Base-by-base conservation (phyloP, 1,140 invertebrate species). In the Coenobita brevimanus region DNA sequence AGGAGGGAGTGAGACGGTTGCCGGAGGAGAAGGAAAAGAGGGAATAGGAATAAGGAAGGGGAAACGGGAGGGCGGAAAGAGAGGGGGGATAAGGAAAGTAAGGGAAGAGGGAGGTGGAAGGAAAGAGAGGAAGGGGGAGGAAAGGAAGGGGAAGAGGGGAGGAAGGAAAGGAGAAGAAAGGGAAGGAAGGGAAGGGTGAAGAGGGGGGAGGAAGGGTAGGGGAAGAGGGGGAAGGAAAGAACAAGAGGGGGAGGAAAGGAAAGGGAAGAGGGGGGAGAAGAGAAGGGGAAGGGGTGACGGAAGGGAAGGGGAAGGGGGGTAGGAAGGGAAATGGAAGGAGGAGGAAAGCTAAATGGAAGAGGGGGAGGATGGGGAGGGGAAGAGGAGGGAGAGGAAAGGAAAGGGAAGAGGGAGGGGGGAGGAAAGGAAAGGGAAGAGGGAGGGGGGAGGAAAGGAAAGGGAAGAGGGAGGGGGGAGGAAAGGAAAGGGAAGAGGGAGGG, bases 301-400 rank as follows among this genome's bases (percentile, higher is more conserved):
- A 62, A 27, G 30, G 57, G 36, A 50, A 33, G 33, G 38, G 57
- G 38, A 50, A 80, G 57, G 36, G 79, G 64, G 80, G 27, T 27
- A 82, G 24, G 38, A 36, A 82, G 57, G 38, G 62, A 82, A 33
- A 67, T 57, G 46, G 80, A 43, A 60, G 62, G 36, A 67, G 38
- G 43, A 41, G 73, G 10, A 24, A 36, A 2, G 17, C 17, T 2
- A 27, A 27, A 36, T 1, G 13, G 67, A 71, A 27, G 27, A 33
- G 21, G 2, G 46, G 36, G n/a, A 30, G 75, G n/a, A 24, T 2
- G 17, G 15, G 41, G n/a, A 50, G 43, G 27, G 17, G 73, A 76
- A 27, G 73, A 46, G 41, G 41, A 60, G 41, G 73, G 41, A 27
- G 38, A 41, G 41, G 41, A 76, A 27, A 36, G 41, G 17, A 36